Evolutionary conservation across 2,797 vertebrate genomes (phyloP).

Genomic region (Eidolon dupreanum): DNA sequence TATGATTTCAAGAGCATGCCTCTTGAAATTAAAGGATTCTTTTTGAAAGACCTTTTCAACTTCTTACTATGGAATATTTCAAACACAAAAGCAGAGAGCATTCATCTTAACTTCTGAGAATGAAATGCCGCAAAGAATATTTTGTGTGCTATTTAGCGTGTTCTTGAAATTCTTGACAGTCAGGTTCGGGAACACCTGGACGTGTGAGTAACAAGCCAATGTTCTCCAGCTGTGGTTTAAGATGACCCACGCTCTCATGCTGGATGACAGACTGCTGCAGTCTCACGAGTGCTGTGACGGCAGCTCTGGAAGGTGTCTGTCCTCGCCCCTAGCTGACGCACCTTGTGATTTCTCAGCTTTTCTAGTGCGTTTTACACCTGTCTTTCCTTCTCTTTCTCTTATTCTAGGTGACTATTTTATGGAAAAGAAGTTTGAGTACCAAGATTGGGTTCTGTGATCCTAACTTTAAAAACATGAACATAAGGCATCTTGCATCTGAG

Average conservation of each 20-base stretch:
- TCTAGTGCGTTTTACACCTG: fast-evolving
- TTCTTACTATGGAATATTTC: not conserved
- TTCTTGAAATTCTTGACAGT: not conserved
- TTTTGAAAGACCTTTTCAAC: not conserved
- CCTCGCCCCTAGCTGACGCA: not conserved
- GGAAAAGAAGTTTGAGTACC: not conserved
- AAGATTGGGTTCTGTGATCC: not conserved
- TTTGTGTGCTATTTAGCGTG: not conserved
- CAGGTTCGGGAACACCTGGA: not conserved
- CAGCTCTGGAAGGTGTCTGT: not conserved
- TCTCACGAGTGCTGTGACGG: not conserved
- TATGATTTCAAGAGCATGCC: not conserved
- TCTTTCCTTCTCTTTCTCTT: not conserved
- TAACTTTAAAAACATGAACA: not conserved
- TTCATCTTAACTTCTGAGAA: not conserved
- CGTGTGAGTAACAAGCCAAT: not conserved
- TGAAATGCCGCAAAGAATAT: not conserved
- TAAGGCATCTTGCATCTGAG: not conserved
- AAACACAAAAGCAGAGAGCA: not conserved
- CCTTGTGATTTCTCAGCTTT: not conserved
- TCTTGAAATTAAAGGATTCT: not conserved
- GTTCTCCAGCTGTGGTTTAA: not conserved
- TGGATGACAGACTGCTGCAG: not conserved
- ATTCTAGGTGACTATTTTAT: not conserved
- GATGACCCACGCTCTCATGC: not conserved